Evolutionary conservation across 2,113 vertebrate species (phyloP), one percentile per base, ranked within the genome.

Genomic region (Xenus cinereus): DNA sequence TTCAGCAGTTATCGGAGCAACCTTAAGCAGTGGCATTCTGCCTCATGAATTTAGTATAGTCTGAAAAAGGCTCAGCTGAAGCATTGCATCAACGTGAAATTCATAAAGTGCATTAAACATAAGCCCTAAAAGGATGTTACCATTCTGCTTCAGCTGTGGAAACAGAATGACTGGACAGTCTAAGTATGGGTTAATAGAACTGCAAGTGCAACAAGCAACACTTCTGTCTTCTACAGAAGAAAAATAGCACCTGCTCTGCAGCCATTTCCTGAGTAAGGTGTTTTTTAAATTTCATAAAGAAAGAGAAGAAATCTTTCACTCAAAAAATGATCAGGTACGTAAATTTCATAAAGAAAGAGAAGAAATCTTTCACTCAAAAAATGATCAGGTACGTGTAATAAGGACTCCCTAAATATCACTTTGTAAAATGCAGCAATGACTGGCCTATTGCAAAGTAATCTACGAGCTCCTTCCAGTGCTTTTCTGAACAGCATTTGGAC

Each of bases 291-390:
- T 57, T 56, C 59, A 64, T 75, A 46, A 88, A 97, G 63, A 27
- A 85, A 67, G 30, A 77, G 19, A 73, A 90, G 64, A 93, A 85
- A 74, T 86, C 51, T 84, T 92, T 76, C 81, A 81, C 71, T 94
- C 63, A 89, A 80, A 93, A 94, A 82, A 90, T 19, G 78, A 69
- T 56, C 43, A 46, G 28, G 56, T 63, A 63, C 6, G 6, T 56
- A n/a, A n/a, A n/a, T n/a, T n/a, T n/a, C n/a, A n/a, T 75, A 46
- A 88, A 97, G 63, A 27, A 85, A 67, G 30, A 77, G 19, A 73
- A 90, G 64, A 93, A 85, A 74, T 86, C 51, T 84, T 92, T 76
- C 81, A 81, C 71, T 94, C 63, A 89, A 80, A 93, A 94, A 82
- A 90, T 19, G 78, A 69, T 56, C 43, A 46, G 28, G 56, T 63